A percentile compares a stretch with the other conserved stretches of the same genome.
These are phyloP conservation scores for Marmota flaviventris DNA, from an alignment of 2,113 vertebrate species.

Conservation along the genomic window DNA sequence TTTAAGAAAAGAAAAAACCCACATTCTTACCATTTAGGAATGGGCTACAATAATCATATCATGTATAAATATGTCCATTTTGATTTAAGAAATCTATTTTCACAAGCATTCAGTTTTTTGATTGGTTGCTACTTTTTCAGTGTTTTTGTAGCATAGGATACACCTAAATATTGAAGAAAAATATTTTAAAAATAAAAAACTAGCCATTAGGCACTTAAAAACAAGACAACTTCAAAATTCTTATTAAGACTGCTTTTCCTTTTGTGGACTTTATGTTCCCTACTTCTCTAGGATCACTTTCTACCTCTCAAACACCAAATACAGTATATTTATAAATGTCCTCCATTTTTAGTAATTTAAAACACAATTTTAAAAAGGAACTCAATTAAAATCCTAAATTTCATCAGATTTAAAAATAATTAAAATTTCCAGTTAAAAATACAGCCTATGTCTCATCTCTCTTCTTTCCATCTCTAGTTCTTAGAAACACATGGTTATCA, in stretches of 20 bases:
- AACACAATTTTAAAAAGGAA: neutral
- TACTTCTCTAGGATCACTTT: neutral
- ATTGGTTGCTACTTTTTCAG: neutral
- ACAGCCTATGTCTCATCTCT: neutral
- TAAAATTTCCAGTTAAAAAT: neutral
- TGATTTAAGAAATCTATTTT: neutral
- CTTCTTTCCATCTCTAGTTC: neutral
- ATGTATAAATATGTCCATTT: neutral
- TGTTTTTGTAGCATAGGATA: neutral
- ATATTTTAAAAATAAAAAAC: neutral
- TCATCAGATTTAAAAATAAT: neutral
- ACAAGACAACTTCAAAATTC: neutral
- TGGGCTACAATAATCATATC: neutral
- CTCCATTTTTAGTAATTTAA: neutral
- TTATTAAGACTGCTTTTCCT: neutral
- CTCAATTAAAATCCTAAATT: slow-evolving; percentile 8
- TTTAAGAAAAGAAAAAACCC: neutral
- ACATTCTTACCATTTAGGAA: neutral
- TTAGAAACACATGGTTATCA: neutral
- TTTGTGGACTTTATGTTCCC: neutral
- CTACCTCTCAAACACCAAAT: neutral
- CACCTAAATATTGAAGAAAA: neutral
- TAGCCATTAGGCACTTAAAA: neutral
- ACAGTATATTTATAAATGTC: neutral
- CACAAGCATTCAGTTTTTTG: slow-evolving; percentile 23